phyloP scores from a whole-genome alignment of 2,888 invertebrate genomes.

The Eristalis pertinax region DNA sequence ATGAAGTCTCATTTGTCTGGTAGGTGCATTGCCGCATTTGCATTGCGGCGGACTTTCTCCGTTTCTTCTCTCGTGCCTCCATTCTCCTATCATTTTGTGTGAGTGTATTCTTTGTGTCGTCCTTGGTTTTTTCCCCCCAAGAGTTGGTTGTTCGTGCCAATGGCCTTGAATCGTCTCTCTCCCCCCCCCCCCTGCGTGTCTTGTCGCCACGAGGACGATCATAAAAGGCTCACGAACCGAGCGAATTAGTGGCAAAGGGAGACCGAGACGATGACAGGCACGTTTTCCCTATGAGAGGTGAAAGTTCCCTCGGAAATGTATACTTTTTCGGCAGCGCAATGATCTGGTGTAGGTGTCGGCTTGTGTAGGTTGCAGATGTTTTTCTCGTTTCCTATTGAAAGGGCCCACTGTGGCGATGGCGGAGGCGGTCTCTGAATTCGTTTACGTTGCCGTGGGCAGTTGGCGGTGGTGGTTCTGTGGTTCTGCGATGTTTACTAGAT shows the following conservation, averaged over 20 bases:
- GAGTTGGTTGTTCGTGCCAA: constrained; percentile 3
- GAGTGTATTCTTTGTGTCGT: constrained; percentile 15
- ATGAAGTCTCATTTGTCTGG: constrained; percentile 66
- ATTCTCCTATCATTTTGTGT: constrained; percentile 3
- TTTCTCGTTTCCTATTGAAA: background rate
- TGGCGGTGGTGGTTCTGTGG: too few species aligned
- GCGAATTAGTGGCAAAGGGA: background rate
- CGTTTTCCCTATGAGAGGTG: constrained; percentile 16
- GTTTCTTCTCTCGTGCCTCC: background rate
- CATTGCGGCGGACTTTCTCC: constrained; percentile 56
- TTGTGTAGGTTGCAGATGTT: background rate
- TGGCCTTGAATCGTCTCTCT: constrained; percentile 14
- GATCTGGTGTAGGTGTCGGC: background rate
- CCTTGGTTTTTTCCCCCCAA: background rate
- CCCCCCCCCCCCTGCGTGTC: too few species aligned
- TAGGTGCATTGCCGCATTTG: constrained; percentile 39
- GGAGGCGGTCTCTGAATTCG: background rate
- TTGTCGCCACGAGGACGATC: background rate
- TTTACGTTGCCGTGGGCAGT: background rate
- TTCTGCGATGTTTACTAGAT: too few species aligned
- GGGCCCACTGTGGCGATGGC: background rate
- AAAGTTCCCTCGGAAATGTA: constrained; percentile 1
- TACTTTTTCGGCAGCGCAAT: background rate
- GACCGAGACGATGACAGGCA: background rate
- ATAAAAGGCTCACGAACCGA: constrained; percentile 21